Evolutionary conservation across 2,888 invertebrate genomes (phyloP).

Genomic region (Heliconius ismenius): DNA sequence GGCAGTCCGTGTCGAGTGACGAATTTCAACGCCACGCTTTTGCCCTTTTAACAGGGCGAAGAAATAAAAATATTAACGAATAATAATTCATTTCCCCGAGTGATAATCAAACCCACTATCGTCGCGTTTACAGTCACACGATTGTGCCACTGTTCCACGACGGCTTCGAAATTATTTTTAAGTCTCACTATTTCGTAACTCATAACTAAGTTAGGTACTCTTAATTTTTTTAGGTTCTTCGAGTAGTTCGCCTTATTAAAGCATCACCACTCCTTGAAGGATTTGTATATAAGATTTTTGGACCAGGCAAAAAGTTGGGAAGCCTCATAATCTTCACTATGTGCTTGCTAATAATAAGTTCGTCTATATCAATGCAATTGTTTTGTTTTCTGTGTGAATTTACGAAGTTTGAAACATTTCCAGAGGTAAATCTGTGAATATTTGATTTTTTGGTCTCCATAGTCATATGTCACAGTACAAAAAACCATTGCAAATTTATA

Average conservation of each 20-base stretch:
- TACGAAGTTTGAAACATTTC: constrained; percentile 98
- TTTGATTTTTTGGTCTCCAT: background rate
- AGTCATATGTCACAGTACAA: background rate
- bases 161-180: background rate
- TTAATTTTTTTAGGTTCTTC: constrained; percentile 87
- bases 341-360: constrained; percentile 98
- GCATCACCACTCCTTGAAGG: constrained; percentile 99
- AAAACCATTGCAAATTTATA: background rate
- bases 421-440: constrained; percentile 84
- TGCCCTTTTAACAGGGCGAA: background rate
- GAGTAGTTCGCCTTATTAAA: constrained; percentile 97
- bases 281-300: constrained; percentile 97
- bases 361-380: constrained; percentile 99
- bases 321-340: constrained; percentile 99
- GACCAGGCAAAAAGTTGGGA: constrained; percentile 98
- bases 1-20: background rate
- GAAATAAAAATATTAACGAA: background rate
- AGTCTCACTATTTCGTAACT: background rate
- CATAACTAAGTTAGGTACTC: background rate
- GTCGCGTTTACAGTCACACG: background rate
- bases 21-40: background rate
- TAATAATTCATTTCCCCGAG: background rate
- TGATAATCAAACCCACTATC: background rate
- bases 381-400: constrained; percentile 98
- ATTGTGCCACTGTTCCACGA: background rate